Conservation (phyloP, 2,888 invertebrate species). For the Lordiphosa fenestrarum region DNA sequence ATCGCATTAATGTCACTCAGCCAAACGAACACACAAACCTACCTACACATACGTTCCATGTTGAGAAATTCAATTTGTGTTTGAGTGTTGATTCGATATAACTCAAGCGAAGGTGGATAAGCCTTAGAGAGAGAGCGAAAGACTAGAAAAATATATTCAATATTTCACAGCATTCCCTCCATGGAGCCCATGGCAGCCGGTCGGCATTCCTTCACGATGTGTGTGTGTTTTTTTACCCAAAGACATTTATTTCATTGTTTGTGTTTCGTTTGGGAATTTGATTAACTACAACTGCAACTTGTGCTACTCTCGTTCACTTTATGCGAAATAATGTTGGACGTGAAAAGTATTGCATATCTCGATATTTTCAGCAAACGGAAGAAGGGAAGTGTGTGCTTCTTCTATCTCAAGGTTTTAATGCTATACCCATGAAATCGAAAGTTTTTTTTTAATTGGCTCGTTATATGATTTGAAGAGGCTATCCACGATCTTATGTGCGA, state of each 20-base stretch:
- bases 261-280: slow-evolving; percentile 45
- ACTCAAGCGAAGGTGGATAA: slow-evolving; percentile 19
- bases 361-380: slow-evolving; percentile 12
- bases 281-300: slow-evolving; percentile 41
- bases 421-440: slow-evolving; percentile 6
- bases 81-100: slow-evolving; percentile 71
- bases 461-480: neutral
- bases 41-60: slow-evolving; percentile 17
- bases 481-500: too few relatives aligned
- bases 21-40: slow-evolving; percentile 1
- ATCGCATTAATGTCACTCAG: slow-evolving; percentile 76
- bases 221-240: slow-evolving; percentile 33
- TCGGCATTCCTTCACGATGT: slow-evolving; percentile 27
- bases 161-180: slow-evolving; percentile 28
- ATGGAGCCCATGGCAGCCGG: neutral
- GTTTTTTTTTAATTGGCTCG: slow-evolving; percentile 1
- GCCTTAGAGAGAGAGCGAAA: slow-evolving; percentile 5
- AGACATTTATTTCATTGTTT: slow-evolving; percentile 48
- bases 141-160: slow-evolving; percentile 31
- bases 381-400: slow-evolving; percentile 3
- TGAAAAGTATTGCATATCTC: slow-evolving; percentile 24
- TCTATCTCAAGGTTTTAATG: neutral
- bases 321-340: slow-evolving; percentile 36
- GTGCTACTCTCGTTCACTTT: slow-evolving; percentile 23
- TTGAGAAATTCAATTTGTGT: slow-evolving; percentile 73